Conservation (phyloP, 2,888 invertebrate genomes). For the Mesoligia furuncula region DNA sequence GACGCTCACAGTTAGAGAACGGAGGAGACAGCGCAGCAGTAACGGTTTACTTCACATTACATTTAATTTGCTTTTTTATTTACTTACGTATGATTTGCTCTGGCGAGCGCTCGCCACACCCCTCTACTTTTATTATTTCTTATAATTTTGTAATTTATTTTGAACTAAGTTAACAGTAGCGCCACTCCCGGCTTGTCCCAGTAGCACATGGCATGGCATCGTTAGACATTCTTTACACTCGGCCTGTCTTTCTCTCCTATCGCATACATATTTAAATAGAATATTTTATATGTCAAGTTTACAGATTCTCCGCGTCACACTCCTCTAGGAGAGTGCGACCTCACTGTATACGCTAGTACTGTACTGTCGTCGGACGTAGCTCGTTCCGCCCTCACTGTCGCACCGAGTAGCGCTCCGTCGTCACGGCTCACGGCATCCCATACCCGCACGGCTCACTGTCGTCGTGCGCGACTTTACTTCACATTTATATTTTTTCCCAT, state of each 20-base stretch:
- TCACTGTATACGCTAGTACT: slow-evolving; percentile 55
- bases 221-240: slow-evolving; percentile 79
- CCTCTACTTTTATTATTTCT: slow-evolving; percentile 59
- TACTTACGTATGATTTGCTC: slow-evolving; percentile 79
- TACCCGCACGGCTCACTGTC: slow-evolving; percentile 54
- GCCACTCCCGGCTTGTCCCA: slow-evolving; percentile 80
- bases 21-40: slow-evolving; percentile 42
- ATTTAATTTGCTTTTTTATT: slow-evolving; percentile 83
- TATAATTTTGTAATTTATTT: slow-evolving; percentile 66
- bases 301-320: slow-evolving; percentile 56
- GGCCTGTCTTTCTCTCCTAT: slow-evolving; percentile 78
- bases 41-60: slow-evolving; percentile 77
- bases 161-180: slow-evolving; percentile 75
- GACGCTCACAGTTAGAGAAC: neutral
- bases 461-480: slow-evolving; percentile 72
- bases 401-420: slow-evolving; percentile 47
- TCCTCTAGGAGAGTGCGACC: slow-evolving; percentile 40
- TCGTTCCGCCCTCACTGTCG: slow-evolving; percentile 42
- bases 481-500: slow-evolving; percentile 82
- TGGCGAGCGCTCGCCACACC: slow-evolving; percentile 67
- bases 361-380: slow-evolving; percentile 51
- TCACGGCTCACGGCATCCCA: slow-evolving; percentile 54
- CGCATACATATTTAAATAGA: slow-evolving; percentile 63
- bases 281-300: slow-evolving; percentile 58
- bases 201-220: slow-evolving; percentile 86